Evolutionary conservation across 37 sponge, comb jelly and placozoan genomes (phyloP).

Genomic region (Aphrocallistes beatrix): DNA sequence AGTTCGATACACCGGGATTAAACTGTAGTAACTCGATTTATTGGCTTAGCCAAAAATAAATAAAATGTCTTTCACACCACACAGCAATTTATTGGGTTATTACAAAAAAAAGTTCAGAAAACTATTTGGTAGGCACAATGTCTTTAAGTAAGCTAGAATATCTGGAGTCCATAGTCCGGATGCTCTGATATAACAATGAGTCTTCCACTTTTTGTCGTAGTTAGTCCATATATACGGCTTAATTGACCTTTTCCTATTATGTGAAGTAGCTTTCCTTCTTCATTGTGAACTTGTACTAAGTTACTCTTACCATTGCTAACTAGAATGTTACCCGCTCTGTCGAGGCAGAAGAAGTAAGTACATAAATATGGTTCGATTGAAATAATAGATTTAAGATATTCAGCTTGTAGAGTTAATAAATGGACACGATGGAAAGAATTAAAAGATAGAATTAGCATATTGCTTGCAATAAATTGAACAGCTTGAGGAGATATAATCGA

Average conservation of each 20-base stretch:
- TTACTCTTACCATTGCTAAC: not conserved
- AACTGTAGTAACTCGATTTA: no score
- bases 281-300: not conserved
- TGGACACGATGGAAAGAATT: not conserved
- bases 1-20: no score
- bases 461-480: not conserved
- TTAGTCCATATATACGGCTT: not conserved
- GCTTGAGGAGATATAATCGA: not conserved
- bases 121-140: no score
- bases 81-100: no score
- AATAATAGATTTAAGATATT: not conserved
- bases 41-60: no score
- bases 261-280: not conserved
- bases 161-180: not conserved
- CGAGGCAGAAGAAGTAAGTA: not conserved
- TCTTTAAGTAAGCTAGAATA: no score
- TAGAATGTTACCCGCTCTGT: not conserved
- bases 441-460: not conserved
- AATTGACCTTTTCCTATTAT: not conserved
- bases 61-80: no score
- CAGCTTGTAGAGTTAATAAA: not conserved
- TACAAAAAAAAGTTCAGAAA: no score
- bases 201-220: not conserved
- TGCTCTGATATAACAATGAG: not conserved
- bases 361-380: not conserved